Conservation (phyloP, 2,797 vertebrate species). For the Rhabdomys pumilio region DNA sequence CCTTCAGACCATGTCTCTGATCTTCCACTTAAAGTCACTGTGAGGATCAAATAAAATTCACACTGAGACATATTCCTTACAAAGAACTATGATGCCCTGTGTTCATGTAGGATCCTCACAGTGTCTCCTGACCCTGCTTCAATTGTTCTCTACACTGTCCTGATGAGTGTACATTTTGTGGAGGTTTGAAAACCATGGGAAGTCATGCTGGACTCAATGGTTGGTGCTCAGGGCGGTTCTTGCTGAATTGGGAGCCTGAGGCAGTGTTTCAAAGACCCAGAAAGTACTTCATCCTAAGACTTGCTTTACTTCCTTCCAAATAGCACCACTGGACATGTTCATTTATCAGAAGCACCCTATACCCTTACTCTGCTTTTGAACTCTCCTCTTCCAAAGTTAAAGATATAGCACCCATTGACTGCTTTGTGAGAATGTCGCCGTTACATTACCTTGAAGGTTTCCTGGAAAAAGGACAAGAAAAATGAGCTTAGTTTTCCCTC, state of each 20-base stretch:
- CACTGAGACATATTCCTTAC: slow-evolving; percentile 48
- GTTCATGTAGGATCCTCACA: slow-evolving; percentile 9
- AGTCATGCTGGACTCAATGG: background rate
- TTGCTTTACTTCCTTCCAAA: slow-evolving; percentile 39
- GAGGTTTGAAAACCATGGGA: background rate
- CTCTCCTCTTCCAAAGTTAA: slow-evolving; percentile 48
- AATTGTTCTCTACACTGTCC: background rate
- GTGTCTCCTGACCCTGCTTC: background rate
- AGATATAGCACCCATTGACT: slow-evolving; percentile 1
- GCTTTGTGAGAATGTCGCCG: background rate
- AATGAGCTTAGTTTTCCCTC: background rate
- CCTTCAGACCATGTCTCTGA: background rate
- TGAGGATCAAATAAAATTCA: background rate
- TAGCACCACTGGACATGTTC: background rate
- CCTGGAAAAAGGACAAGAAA: slow-evolving; percentile 31
- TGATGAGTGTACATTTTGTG: background rate
- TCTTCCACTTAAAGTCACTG: background rate
- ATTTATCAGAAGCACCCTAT: background rate
- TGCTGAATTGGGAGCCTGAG: background rate
- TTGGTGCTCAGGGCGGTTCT: slow-evolving; percentile 23
- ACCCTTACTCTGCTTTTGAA: slow-evolving; percentile 16
- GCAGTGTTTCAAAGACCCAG: slow-evolving; percentile 41
- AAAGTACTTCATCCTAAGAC: slow-evolving; percentile 24
- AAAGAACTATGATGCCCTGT: slow-evolving; percentile 34
- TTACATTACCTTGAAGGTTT: slow-evolving; percentile 46